Percentiles rank a stretch among this genome's conserved stretches.
Conservation (phyloP, 2,797 vertebrate genomes). For the Neomorphus geoffroyi region DNA sequence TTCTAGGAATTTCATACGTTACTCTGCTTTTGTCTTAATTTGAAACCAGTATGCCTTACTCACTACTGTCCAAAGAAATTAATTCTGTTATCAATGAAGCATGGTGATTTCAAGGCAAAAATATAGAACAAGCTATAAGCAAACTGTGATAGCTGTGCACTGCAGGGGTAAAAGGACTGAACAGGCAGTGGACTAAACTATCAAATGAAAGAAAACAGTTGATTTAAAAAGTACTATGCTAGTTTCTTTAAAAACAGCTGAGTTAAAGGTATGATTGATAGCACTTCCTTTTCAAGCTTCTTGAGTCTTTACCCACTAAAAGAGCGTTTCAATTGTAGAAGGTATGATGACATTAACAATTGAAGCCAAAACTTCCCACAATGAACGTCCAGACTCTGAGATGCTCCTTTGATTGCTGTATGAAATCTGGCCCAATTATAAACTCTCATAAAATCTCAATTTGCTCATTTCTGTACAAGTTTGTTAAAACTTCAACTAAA, state of each 20-base stretch:
- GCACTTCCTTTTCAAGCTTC: neutral
- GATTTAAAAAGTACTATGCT: neutral
- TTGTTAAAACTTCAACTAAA: neutral
- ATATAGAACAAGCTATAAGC: neutral
- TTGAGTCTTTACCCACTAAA: neutral
- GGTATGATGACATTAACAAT: neutral
- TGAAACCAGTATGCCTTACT: neutral
- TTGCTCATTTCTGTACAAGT: neutral
- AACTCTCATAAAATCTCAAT: neutral
- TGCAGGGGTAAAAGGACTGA: neutral
- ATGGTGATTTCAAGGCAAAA: neutral
- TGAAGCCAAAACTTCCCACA: neutral
- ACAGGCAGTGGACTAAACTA: neutral
- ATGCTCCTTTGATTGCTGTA: too few relatives aligned
- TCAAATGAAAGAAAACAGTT: neutral
- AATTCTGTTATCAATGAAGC: neutral
- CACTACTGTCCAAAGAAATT: neutral
- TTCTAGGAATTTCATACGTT: neutral
- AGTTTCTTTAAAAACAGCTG: neutral
- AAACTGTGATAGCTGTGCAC: neutral
- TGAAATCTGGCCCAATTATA: neutral
- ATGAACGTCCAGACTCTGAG: too few relatives aligned
- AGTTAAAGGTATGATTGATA: neutral
- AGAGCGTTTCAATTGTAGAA: neutral
- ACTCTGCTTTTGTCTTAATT: neutral